A percentile compares a stretch with the other conserved stretches of the same genome.
phyloP scores from a whole-genome alignment of 2,797 vertebrate genomes.

The Hippoglossus hippoglossus region DNA sequence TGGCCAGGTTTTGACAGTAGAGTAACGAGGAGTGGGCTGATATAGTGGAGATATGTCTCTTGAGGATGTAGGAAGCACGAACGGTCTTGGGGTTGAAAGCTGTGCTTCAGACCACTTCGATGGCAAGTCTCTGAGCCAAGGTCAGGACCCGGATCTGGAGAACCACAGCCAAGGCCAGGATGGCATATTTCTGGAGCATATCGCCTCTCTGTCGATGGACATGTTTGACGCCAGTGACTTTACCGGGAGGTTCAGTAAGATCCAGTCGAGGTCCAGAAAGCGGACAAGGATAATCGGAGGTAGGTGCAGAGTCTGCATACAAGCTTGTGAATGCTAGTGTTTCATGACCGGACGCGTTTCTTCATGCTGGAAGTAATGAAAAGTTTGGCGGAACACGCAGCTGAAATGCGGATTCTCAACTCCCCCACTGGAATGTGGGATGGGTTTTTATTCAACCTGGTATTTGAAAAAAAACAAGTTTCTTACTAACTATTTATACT shows the following conservation, averaged over 20 bases:
- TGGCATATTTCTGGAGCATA: conserved; percentile 80
- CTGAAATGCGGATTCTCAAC: conserved; percentile 27
- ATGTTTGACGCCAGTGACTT: conserved; percentile 88
- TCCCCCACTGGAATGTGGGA: conserved; percentile 33
- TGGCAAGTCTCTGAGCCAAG: conserved; percentile 31
- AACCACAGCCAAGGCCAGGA: conserved; percentile 79
- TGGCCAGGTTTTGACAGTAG: conserved; percentile 37
- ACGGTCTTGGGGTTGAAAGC: conserved; percentile 57
- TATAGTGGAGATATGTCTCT: conserved; percentile 76
- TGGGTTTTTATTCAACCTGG: conserved; percentile 30
- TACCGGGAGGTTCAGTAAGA: conserved; percentile 89
- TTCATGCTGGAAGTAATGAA: conserved; percentile 19
- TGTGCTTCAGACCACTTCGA: conserved; percentile 33
- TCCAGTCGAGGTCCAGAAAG: conserved; percentile 89
- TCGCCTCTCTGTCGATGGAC: conserved; percentile 88
- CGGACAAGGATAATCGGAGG: conserved; percentile 90
- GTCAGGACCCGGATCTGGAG: conserved; percentile 39
- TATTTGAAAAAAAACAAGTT: conserved; percentile 19
- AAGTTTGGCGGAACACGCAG: conserved; percentile 22
- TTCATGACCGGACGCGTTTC: background rate
- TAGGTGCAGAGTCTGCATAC: conserved; percentile 74
- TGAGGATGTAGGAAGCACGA: conserved; percentile 72
- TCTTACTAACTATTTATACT: conserved; percentile 31
- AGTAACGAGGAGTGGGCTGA: conserved; percentile 19
- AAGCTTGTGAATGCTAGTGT: background rate